Percentiles rank a stretch among this genome's conserved stretches.
phyloP scores from a whole-genome alignment of 2,888 invertebrate species.

The Slavum lentiscoides region DNA sequence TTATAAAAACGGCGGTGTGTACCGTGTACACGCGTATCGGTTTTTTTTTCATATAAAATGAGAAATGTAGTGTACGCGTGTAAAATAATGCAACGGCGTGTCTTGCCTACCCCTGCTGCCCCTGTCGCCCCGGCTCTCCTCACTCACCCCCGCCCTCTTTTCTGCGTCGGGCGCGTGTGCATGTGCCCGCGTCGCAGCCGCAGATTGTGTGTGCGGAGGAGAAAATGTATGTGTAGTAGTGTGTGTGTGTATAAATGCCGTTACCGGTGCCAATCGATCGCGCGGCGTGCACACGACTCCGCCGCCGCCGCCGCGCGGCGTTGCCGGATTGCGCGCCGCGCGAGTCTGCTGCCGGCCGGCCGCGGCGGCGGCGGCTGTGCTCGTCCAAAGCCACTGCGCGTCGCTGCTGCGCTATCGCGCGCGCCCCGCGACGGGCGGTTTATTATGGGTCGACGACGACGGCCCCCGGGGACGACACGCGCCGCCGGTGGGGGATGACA shows the following conservation, averaged over 20 bases:
- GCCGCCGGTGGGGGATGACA: constrained; percentile 23
- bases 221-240: constrained; percentile 26
- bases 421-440: constrained; percentile 30
- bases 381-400: too few relatives aligned
- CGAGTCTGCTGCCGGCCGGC: constrained; percentile 29
- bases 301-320: constrained; percentile 3
- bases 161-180: constrained; percentile 11
- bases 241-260: constrained; percentile 23
- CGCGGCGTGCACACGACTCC: constrained; percentile 42
- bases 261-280: constrained; percentile 52
- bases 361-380: neutral
- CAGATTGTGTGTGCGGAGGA: constrained; percentile 33
- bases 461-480: constrained; percentile 23
- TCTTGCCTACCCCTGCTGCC: neutral
- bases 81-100: constrained; percentile 11
- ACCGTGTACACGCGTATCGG: too few relatives aligned
- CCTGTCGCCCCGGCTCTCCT: neutral
- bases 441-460: constrained; percentile 26
- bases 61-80: neutral
- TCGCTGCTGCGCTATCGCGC: neutral
- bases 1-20: too few relatives aligned
- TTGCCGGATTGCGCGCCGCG: constrained; percentile 49
- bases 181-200: constrained; percentile 21
- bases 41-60: too few relatives aligned
- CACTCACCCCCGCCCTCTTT: neutral